A percentile compares a stretch with the other conserved stretches of the same genome.
Conservation (phyloP, 1,140 invertebrate species). For the Tetranychus cinnabarinus region DNA sequence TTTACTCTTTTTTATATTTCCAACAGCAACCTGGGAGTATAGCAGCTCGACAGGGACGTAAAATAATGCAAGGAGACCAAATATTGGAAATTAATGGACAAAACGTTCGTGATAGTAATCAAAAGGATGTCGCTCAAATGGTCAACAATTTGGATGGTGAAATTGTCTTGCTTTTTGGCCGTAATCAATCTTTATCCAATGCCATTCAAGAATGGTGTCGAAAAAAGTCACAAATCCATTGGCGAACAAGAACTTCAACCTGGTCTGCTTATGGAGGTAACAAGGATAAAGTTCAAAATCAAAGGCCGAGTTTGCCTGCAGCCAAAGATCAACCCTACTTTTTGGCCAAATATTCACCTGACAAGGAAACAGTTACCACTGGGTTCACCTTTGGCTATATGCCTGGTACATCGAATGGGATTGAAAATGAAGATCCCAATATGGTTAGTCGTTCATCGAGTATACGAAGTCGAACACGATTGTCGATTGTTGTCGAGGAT, state of each 20-base stretch:
- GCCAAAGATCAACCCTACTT: conserved; percentile 1
- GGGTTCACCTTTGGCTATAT: neutral
- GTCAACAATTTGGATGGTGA: conserved; percentile 14
- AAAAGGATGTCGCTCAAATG: conserved; percentile 15
- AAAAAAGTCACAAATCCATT: conserved; percentile 13
- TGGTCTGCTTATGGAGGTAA: conserved; percentile 16
- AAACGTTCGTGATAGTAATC: conserved; percentile 14
- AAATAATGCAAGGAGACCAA: conserved; percentile 15
- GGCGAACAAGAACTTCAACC: conserved; percentile 15
- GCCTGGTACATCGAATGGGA: neutral
- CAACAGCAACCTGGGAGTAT: conserved; percentile 16
- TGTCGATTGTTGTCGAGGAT: conserved; percentile 8
- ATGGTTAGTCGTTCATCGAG: neutral
- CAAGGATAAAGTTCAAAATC: conserved; percentile 16
- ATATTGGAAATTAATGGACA: conserved; percentile 17
- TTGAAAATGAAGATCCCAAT: neutral
- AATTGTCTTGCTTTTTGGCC: conserved; percentile 15
- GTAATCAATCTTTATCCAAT: conserved; percentile 12
- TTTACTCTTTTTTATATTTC: no score
- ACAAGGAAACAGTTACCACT: neutral
- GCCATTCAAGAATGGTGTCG: conserved; percentile 16
- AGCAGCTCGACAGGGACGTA: conserved; percentile 13
- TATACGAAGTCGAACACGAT: conserved; percentile 1
- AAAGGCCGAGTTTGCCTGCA: conserved; percentile 14
- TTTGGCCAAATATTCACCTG: neutral